A percentile compares a stretch with the other conserved stretches of the same genome.
Evolutionary conservation across 2,888 invertebrate species (phyloP).

Genomic region (Epinotia nisella): DNA sequence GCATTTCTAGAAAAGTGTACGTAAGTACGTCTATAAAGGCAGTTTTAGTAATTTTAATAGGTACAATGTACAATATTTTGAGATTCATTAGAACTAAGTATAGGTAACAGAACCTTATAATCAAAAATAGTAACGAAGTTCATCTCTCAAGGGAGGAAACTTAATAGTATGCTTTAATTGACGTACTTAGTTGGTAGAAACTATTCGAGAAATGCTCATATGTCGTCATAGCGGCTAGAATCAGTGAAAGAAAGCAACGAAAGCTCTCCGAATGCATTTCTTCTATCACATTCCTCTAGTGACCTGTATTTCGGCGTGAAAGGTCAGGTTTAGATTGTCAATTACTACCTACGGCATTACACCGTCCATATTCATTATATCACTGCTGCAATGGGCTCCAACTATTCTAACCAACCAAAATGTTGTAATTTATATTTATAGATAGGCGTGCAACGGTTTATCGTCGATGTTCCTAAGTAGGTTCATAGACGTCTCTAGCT

Average conservation of each 20-base stretch:
- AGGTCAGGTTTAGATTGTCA: constrained; percentile 17
- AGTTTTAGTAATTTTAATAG: too few relatives aligned
- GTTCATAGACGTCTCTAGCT: constrained; percentile 19
- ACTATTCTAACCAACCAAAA: constrained; percentile 15
- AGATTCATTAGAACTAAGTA: too few relatives aligned
- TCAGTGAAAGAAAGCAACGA: constrained; percentile 13
- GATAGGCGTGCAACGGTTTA: constrained; percentile 12
- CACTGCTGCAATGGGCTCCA: constrained; percentile 19
- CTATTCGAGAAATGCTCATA: too few relatives aligned
- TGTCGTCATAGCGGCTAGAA: neutral
- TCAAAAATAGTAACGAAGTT: too few relatives aligned
- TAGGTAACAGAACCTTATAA: too few relatives aligned
- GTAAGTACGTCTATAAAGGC: too few relatives aligned
- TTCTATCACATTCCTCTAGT: constrained; percentile 35
- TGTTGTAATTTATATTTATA: constrained; percentile 25
- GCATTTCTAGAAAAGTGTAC: too few relatives aligned
- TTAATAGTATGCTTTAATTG: too few relatives aligned
- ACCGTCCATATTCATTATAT: constrained; percentile 35
- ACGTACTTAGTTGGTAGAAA: too few relatives aligned
- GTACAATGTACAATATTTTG: too few relatives aligned
- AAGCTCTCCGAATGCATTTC: constrained; percentile 35
- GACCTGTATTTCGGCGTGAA: constrained; percentile 8
- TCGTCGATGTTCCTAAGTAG: constrained; percentile 37
- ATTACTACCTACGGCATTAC: constrained; percentile 31
- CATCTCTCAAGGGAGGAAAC: too few relatives aligned